These are phyloP conservation scores for Chironomus tentans DNA, from an alignment of 2,888 invertebrate genomes.

Conservation along the genomic window DNA sequence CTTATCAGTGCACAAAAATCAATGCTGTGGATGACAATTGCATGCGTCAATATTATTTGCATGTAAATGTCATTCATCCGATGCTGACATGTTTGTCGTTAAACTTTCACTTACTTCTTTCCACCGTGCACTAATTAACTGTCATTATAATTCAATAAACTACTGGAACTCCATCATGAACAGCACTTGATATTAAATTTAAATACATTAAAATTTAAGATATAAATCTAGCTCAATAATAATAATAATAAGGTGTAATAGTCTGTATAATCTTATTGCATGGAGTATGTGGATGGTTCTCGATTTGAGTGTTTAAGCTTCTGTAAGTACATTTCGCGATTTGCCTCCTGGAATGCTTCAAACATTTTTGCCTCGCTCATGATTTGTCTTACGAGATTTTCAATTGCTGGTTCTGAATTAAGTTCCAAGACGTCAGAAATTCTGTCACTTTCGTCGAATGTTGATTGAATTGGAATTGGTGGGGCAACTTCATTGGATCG, in stretches of 20 bases:
- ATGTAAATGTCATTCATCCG: no score
- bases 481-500: constrained; percentile 46
- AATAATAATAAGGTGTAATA: neutral
- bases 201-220: neutral
- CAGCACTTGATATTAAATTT: neutral
- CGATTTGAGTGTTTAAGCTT: constrained; percentile 35
- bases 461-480: constrained; percentile 36
- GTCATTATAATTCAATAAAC: no score
- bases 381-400: constrained; percentile 63
- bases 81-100: no score
- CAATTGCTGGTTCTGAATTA: constrained; percentile 59
- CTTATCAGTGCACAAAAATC: no score
- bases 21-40: no score
- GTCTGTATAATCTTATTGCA: neutral
- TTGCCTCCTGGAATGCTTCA: constrained; percentile 72
- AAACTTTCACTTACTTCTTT: no score
- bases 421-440: constrained; percentile 57
- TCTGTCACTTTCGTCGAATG: constrained; percentile 47
- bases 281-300: neutral
- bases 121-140: no score
- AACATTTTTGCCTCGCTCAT: constrained; percentile 68
- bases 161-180: neutral
- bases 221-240: neutral
- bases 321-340: constrained; percentile 56
- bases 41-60: no score